Base-by-base conservation (phyloP, 2,113 vertebrate species). In the Notiomystis cincta region DNA sequence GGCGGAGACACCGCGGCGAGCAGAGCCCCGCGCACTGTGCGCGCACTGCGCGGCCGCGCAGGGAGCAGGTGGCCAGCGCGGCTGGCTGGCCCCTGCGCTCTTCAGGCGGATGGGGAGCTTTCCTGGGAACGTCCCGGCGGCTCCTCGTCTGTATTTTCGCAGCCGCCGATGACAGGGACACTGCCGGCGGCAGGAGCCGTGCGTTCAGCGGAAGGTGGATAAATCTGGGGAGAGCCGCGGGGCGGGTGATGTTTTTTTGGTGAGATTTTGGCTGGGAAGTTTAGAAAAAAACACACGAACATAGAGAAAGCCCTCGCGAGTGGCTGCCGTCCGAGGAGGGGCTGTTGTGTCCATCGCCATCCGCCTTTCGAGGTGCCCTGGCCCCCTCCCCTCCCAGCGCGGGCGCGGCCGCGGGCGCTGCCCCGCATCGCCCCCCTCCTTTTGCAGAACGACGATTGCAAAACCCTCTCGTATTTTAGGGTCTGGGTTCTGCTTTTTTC, bases 281-380 rank as follows among this genome's bases (percentile, higher is more conserved):
- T 69, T 45, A 15, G 35, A 10, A 24, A 13, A 21, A 30, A 27
- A 2, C 2, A 11, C 58, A 13, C 0, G 25, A 13, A 10, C 19
- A 2, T 2, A 1, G 17, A 9, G 65, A 37, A 62, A 20, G 1
- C 62, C 2, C 16, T 2, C 4, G 28, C 16, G 16, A 22, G n/a
- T 3, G 7, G 9, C 58, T n/a, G 73, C 10, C 8, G 7, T 7
- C 20, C 27, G 13, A 4, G 5, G 27, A 5, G 20, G 61, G 35
- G 3, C 20, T 13, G 17, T 15, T 6, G 60, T 20, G 38, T 1
- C 28, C n/a, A 6, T 4, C 20, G 7, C 56, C 5, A 4, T 2
- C 66, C 11, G 53, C 27, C 35, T 17, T 5, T 30, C 2, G 69
- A 27, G 78, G 28, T 13, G 25, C 23, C n/a, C 45, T 25, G 40